Evolutionary conservation across 2,888 invertebrate species (phyloP), one percentile per base, ranked within the genome.

Genomic region (Brachyopa scutellaris): DNA sequence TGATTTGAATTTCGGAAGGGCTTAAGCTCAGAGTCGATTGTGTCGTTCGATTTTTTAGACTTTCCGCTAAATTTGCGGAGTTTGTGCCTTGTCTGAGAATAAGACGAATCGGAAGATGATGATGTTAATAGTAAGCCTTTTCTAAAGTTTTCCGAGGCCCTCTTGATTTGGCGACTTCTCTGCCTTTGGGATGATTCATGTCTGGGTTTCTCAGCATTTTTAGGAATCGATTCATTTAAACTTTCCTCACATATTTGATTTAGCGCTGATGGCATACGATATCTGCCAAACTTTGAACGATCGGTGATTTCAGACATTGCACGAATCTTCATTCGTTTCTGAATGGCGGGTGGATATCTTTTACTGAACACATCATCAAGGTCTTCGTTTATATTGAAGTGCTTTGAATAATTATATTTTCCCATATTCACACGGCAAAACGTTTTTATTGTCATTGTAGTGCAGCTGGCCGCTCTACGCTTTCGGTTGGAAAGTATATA

Each of bases 401-500:
- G 21, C n/a, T 45, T 31, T 1, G 47, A 26, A n/a, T 17, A 7
- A 26, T 31, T 51, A 17, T 88, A 89, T 45, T 88, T 88, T 7
- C n/a, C n/a, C n/a, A n/a, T n/a, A n/a, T n/a, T n/a, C n/a, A n/a
- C n/a, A n/a, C n/a, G n/a, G n/a, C 89, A 86, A 57, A 86, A 88
- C 38, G 86, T 87, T 80, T 89, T 90, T 7, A 89, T 88, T 5
- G 87, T 88, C 29, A 86, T 87, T 15, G 85, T 86, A 1, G 86
- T 85, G 3, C 70, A 77, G 11, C 85, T 84, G 2, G 77, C 47
- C 0, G 82, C 15, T 3, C 55, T 61, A 5, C 70, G 85, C 2
- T 86, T 86, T 23, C 86, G 86, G 61, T 87, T 88, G 17, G 87
- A 86, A 2, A 86, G 86, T 29, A 90, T 88, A 40, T 89, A 90